Conservation (phyloP, 2,797 vertebrate species). For the Pygocentrus nattereri region DNA sequence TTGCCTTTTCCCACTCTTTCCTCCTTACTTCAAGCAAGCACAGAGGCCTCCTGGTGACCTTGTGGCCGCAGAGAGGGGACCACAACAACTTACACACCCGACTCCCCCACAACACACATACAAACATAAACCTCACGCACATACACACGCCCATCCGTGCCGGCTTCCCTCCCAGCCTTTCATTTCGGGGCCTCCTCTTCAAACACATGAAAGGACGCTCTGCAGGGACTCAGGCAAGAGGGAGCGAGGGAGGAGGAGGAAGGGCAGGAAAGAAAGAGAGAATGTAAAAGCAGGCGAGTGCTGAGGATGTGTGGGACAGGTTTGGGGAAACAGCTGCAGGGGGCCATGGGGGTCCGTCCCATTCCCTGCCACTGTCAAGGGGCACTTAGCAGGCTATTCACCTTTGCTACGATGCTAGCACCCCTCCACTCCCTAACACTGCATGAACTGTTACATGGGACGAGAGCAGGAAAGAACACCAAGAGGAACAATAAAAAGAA, state of each 20-base stretch:
- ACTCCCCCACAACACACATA: background rate
- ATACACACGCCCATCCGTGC: slow-evolving; percentile 56
- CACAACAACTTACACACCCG: slow-evolving; percentile 39
- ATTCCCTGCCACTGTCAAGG: slow-evolving; percentile 78
- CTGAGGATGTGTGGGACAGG: slow-evolving; percentile 46
- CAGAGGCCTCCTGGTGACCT: slow-evolving; percentile 47
- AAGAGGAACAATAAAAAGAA: background rate
- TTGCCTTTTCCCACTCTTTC: slow-evolving; percentile 3
- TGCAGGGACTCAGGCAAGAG: slow-evolving; percentile 78
- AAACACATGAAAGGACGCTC: slow-evolving; percentile 87
- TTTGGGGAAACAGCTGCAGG: slow-evolving; percentile 38
- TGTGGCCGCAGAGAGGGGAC: slow-evolving; percentile 38
- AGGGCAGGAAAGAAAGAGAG: slow-evolving; percentile 60
- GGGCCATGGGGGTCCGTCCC: slow-evolving; percentile 65
- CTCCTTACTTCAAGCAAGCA: slow-evolving; percentile 70
- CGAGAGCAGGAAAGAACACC: slow-evolving; percentile 21
- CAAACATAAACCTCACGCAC: slow-evolving; percentile 34
- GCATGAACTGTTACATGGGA: slow-evolving; percentile 29
- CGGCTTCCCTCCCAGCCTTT: slow-evolving; percentile 71
- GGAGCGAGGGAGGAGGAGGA: slow-evolving; percentile 43
- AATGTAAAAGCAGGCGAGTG: slow-evolving; percentile 71
- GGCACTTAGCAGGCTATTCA: slow-evolving; percentile 68
- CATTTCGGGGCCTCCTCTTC: slow-evolving; percentile 84
- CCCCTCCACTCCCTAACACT: slow-evolving; percentile 27
- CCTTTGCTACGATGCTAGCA: slow-evolving; percentile 57